Evolutionary conservation across 2,113 vertebrate species (phyloP).

Genomic region (Solea solea): DNA sequence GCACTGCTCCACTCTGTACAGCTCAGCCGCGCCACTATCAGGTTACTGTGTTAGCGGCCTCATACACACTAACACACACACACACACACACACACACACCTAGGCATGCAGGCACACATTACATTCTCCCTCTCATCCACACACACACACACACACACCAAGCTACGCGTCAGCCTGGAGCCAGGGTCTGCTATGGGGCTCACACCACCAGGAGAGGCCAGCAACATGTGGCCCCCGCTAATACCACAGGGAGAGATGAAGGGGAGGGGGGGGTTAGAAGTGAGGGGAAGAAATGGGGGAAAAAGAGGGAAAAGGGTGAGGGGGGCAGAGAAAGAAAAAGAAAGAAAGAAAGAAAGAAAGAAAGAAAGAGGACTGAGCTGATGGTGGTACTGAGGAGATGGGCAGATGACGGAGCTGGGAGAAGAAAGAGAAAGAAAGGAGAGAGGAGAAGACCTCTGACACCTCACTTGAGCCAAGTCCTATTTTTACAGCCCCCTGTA

Average conservation of each 20-base stretch:
- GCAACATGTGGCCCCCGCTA: conserved; percentile 91
- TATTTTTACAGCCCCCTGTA: conserved; percentile 80
- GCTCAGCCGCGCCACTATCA: conserved; percentile 92
- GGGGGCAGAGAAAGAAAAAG: neutral
- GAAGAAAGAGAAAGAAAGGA: conserved; percentile 24
- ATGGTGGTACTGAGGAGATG: conserved; percentile 1
- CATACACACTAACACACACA: conserved; percentile 44
- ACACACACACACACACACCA: conserved; percentile 43
- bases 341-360: neutral
- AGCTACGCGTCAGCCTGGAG: conserved; percentile 93
- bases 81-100: conserved; percentile 36
- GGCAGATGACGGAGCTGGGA: conserved; percentile 37
- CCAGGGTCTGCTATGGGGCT: conserved; percentile 88
- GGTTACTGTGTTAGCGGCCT: conserved; percentile 93
- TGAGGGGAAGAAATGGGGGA: conserved; percentile 20
- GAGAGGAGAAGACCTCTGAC: conserved; percentile 75
- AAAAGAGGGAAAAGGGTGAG: too few relatives aligned
- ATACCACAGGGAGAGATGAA: conserved; percentile 90
- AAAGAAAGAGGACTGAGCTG: neutral
- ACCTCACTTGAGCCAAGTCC: conserved; percentile 77
- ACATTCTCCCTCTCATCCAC: conserved; percentile 59
- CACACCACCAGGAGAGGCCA: conserved; percentile 86
- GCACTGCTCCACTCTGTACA: conserved; percentile 84
- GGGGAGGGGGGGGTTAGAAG: conserved; percentile 50
- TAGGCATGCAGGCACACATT: conserved; percentile 67